A percentile compares a stretch with the other conserved stretches of the same genome.
Conservation (phyloP, 2,113 vertebrate species). For the Amblyopsis rosae region DNA sequence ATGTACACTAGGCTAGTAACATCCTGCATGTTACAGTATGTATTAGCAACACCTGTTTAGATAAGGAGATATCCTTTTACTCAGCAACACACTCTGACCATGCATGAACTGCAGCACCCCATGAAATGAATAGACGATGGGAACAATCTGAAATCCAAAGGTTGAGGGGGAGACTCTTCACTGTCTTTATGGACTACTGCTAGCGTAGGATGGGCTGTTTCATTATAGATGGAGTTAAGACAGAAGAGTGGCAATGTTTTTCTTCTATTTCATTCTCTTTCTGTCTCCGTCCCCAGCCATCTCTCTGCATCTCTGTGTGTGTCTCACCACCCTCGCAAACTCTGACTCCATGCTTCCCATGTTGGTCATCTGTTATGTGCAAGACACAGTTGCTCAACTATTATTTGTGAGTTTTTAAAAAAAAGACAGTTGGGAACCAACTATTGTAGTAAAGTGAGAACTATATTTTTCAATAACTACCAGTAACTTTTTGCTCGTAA, state of each 20-base stretch:
- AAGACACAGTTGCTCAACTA: not conserved
- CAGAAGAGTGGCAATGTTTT: not conserved
- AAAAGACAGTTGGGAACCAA: too few relatives aligned
- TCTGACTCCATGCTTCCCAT: not conserved
- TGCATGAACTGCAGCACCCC: not conserved
- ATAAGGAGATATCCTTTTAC: conserved; percentile 16
- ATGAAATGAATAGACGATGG: not conserved
- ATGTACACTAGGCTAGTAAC: not conserved
- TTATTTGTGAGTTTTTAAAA: not conserved
- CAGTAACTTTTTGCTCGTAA: too few relatives aligned
- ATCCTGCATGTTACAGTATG: not conserved
- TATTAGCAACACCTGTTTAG: not conserved
- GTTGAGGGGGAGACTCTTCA: not conserved
- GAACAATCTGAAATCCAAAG: conserved; percentile 26
- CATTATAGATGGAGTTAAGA: conserved; percentile 16
- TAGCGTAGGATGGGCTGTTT: conserved; percentile 14
- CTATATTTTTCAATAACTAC: too few relatives aligned
- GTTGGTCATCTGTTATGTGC: not conserved
- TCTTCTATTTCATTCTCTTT: not conserved
- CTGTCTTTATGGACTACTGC: conserved; percentile 19
- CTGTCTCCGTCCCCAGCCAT: not conserved
- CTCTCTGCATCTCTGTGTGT: not conserved
- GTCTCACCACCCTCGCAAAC: not conserved
- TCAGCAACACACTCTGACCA: conserved; percentile 14
- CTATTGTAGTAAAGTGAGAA: too few relatives aligned